These are phyloP conservation scores for Leptopilina clavipes DNA, from an alignment of 1,140 invertebrate species.

Conservation along the genomic window DNA sequence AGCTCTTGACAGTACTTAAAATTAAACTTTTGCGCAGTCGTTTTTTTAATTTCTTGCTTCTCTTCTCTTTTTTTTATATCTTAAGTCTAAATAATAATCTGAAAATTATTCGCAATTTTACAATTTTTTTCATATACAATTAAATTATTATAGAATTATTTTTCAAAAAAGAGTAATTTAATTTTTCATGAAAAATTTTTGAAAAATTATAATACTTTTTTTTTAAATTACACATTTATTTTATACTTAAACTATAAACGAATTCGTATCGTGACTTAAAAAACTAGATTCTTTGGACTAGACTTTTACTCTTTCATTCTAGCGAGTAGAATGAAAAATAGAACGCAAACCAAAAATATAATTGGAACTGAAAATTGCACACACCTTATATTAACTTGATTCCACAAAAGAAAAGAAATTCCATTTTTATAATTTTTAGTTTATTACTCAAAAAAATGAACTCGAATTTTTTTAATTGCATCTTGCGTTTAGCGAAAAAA, in stretches of 20 bases:
- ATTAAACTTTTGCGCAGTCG: neutral
- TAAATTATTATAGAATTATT: too few relatives aligned
- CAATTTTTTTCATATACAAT: neutral
- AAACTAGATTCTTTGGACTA: conserved; percentile 63
- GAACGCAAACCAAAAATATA: conserved; percentile 61
- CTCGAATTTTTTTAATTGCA: too few relatives aligned
- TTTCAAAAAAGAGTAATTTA: too few relatives aligned
- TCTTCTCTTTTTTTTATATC: too few relatives aligned
- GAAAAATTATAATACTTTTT: too few relatives aligned
- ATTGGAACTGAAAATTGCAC: conserved; percentile 55
- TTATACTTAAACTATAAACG: neutral
- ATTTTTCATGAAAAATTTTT: too few relatives aligned
- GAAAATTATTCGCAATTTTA: neutral
- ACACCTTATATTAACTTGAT: conserved; percentile 35
- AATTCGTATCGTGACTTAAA: conserved; percentile 33
- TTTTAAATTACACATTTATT: too few relatives aligned
- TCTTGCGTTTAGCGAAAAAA: too few relatives aligned
- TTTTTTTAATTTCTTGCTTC: neutral
- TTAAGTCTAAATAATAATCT: neutral
- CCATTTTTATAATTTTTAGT: neutral
- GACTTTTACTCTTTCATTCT: conserved; percentile 67
- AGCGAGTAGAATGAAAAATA: conserved; percentile 59
- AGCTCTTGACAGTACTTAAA: conserved; percentile 30
- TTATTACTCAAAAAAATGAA: neutral
- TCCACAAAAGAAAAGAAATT: neutral